Base-by-base conservation (phyloP, 1,140 invertebrate species). In the Oedothorax gibbosus region DNA sequence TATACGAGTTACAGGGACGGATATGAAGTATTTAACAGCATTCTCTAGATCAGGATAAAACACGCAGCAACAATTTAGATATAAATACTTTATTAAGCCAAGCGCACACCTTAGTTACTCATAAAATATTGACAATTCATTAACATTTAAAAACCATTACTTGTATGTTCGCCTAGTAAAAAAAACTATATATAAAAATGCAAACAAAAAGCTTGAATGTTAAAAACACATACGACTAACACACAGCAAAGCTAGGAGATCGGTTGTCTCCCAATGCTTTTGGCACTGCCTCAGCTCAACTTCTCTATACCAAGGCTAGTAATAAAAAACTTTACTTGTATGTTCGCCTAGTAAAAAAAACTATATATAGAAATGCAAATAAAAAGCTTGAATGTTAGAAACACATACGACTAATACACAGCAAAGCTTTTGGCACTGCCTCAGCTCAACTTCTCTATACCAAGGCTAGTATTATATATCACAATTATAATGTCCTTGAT, bases 401-500 rank as follows among this genome's bases (percentile, higher is more conserved):
- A 71, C 69, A 71, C 69, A 66, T 18, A 82, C 18, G 65, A 82
- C 56, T 82, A 56, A 82, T 56, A 82, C 21, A 72, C 50, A 82
- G 66, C 78, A 80, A 80, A 80, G 53, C 79, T 82, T 82, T 82
- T 82, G 79, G 79, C 79, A 82, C 79, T 53, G 79, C 72, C 66
- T 82, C 50, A 71, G 56, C 53, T 72, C 62, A 53, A 14, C 35
- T 49, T 50, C 15, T 21, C 14, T 9, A 72, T 62, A 72, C 60
- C 53, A 82, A 64, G 79, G 56, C 18, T 35, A 14, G 18, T 60
- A 60, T 35, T 5, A 35, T 62, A 79, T 82, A 82, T 82, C 79
- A 82, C 79, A 82, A 80, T 12, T 69, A 50, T 50, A 20, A 10
- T 71, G 65, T 66, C 21, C 62, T 51, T 79, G 66, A 62, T 35